phyloP scores from a whole-genome alignment of 2,113 vertebrate genomes.

The Lepus timidus region DNA sequence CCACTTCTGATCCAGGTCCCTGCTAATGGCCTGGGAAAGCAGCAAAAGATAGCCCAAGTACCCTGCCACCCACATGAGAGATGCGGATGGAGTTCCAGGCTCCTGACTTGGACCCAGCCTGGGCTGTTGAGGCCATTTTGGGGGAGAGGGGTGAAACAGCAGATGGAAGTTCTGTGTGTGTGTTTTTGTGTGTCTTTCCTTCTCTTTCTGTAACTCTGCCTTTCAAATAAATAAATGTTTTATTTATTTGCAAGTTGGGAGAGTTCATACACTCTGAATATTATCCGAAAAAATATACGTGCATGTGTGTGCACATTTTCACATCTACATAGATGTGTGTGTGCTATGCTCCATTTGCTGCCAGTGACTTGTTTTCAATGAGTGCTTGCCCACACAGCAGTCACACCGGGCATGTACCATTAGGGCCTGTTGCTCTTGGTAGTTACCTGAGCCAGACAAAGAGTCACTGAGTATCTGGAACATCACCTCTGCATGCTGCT shows the following conservation, averaged over 20 bases:
- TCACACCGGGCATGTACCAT: background rate
- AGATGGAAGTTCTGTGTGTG: background rate
- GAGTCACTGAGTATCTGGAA: background rate
- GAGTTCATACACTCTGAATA: background rate
- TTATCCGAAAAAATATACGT: background rate
- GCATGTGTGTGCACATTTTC: background rate
- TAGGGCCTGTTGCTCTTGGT: background rate
- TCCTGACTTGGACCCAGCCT: too few species aligned
- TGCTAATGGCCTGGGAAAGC: too few species aligned
- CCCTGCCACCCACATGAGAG: too few species aligned
- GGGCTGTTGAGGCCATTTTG: too few species aligned
- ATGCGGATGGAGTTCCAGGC: too few species aligned
- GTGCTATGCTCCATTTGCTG: too few species aligned
- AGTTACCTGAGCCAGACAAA: background rate
- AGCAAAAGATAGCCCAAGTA: too few species aligned
- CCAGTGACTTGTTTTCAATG: background rate
- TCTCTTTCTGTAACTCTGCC: too few species aligned
- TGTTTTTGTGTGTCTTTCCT: background rate
- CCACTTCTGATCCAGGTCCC: too few species aligned
- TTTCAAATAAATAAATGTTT: too few species aligned
- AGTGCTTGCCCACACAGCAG: background rate
- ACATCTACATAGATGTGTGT: too few species aligned
- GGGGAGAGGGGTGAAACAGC: too few species aligned
- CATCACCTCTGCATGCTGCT: background rate
- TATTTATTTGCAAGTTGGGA: background rate